Evolutionary conservation across 1,140 invertebrate genomes (phyloP), one percentile per base, ranked within the genome.

Genomic region (Papilio xuthus): DNA sequence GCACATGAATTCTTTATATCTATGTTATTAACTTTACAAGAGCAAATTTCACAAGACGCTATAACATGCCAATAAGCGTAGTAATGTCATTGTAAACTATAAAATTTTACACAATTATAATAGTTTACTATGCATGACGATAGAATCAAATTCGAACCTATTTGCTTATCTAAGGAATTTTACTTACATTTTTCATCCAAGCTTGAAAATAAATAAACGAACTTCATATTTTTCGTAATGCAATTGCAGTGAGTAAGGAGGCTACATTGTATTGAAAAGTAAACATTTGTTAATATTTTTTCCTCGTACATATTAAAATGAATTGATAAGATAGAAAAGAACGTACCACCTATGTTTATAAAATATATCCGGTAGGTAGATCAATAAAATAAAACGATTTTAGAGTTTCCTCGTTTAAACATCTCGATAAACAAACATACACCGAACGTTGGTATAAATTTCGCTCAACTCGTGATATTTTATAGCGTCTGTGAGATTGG

Each of bases 1-100:
- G 91, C 91, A 93, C 91, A 78, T 76, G 84, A 87, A 87, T 88
- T 86, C 78, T 78, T 70, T 81, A 47, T 79, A 74, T 74, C 28
- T 79, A 71, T 72, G 37, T 67, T 63, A 15, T 18, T 10, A 13
- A 47, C 20, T 56, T 56, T 56, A 56, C 53, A 56, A 67, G 60
- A 67, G 26, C 10, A 15, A 67, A 67, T 67, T 23, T 67, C 60
- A 67, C 60, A 67, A 4, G 56, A 7, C 26, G 7, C 20, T 60
- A 60, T 60, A 37, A n/a, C 53, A n/a, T 56, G 53, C n/a, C 53
- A 56, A n/a, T 56, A n/a, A 20, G 53, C 8, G n/a, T 8, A 20
- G 6, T 20, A 20, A 53, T 56, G 8, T n/a, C n/a, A n/a, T n/a
- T n/a, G n/a, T n/a, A 12, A 44, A 44, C 42, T 15, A 44, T 13